Conservation (phyloP, 1,140 invertebrate genomes). For the Vanessa tameamea region DNA sequence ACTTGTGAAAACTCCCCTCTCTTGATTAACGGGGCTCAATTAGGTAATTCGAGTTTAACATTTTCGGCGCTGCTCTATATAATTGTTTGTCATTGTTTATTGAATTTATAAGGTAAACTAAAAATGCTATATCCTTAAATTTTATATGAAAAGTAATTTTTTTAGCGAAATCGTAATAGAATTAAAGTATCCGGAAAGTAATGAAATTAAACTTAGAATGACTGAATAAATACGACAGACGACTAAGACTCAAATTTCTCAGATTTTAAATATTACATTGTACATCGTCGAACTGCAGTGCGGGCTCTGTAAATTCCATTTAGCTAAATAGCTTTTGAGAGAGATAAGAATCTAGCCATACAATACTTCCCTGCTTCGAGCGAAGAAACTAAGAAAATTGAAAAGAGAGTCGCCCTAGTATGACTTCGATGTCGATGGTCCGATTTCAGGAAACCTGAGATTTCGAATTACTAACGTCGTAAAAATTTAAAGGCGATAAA, state of each 20-base stretch:
- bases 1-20: slow-evolving; percentile 75
- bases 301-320: slow-evolving; percentile 80
- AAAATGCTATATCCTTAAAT: neutral
- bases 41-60: slow-evolving; percentile 73
- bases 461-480: slow-evolving; percentile 71
- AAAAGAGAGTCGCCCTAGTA: slow-evolving; percentile 77
- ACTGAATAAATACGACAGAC: slow-evolving; percentile 65
- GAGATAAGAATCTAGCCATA: slow-evolving; percentile 80
- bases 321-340: slow-evolving; percentile 80
- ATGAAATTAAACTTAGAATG: slow-evolving; percentile 49
- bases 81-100: slow-evolving; percentile 55
- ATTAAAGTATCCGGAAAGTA: slow-evolving; percentile 11
- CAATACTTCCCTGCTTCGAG: slow-evolving; percentile 75
- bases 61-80: slow-evolving; percentile 64
- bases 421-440: slow-evolving; percentile 71
- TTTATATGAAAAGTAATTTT: neutral
- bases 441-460: slow-evolving; percentile 76
- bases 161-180: neutral
- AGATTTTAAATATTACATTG: slow-evolving; percentile 80
- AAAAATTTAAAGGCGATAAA: slow-evolving; percentile 74
- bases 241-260: slow-evolving; percentile 73
- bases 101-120: neutral
- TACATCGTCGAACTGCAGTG: slow-evolving; percentile 79
- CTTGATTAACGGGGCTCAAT: slow-evolving; percentile 77
- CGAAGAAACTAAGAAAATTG: slow-evolving; percentile 79